These are phyloP conservation scores for Sphaerophoria taeniata DNA, from an alignment of 2,888 invertebrate species.

Conservation along the genomic window DNA sequence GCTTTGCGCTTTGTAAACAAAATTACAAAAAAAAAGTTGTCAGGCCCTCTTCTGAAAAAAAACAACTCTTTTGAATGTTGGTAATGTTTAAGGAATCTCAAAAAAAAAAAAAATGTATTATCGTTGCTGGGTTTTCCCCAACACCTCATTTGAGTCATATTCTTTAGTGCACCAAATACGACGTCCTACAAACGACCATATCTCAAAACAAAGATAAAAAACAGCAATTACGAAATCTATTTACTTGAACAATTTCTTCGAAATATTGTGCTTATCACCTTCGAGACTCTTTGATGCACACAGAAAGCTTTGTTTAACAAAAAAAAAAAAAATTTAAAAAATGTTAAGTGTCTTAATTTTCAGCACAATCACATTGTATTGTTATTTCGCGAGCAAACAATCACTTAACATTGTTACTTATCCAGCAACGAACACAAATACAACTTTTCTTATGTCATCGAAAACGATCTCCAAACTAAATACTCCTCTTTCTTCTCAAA, in stretches of 20 bases:
- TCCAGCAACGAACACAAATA: not conserved
- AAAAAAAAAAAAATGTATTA: too few relatives aligned
- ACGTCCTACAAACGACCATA: not conserved
- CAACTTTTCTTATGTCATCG: constrained; percentile 15
- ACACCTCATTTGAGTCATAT: too few relatives aligned
- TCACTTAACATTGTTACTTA: not conserved
- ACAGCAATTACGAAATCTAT: not conserved
- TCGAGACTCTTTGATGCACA: not conserved
- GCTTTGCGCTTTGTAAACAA: too few relatives aligned
- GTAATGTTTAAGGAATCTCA: too few relatives aligned
- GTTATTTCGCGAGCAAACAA: not conserved
- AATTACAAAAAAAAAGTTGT: too few relatives aligned
- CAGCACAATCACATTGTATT: constrained; percentile 5
- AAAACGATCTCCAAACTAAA: constrained; percentile 22
- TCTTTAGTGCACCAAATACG: not conserved
- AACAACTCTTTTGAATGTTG: too few relatives aligned
- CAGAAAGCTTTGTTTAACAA: not conserved
- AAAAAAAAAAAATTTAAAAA: not conserved
- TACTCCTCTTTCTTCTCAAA: constrained; percentile 26
- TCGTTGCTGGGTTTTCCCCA: too few relatives aligned
- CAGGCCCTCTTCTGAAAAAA: too few relatives aligned
- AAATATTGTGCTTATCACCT: constrained; percentile 6
- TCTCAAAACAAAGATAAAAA: not conserved
- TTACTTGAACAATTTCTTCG: not conserved
- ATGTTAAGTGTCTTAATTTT: not conserved